Base-by-base conservation (phyloP, 2,888 invertebrate genomes). In the Tiliacea aurago region DNA sequence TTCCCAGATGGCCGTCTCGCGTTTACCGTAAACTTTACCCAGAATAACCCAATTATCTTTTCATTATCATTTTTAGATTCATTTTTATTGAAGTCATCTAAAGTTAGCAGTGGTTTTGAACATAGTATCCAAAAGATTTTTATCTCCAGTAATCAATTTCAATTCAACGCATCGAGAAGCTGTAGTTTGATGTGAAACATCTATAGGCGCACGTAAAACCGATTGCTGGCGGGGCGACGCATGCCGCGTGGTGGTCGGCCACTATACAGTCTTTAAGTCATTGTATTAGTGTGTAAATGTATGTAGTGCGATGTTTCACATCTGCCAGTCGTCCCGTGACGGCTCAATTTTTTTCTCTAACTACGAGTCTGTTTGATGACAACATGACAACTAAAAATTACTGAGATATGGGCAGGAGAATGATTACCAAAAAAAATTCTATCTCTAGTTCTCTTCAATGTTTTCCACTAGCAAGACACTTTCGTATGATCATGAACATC, bases 11-110 rank as follows among this genome's bases (percentile, higher is more conserved):
- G 13, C 11, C 11, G 18, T 45, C 13, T 51, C 6, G 18, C 3
- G 20, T 33, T 76, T 72, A 28, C 73, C 70, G 7, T 47, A 69
- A 47, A 59, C 5, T 53, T 58, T 68, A 68, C 68, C 53, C 56
- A 49, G 28, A 73, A 37, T 28, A 33, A 58, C 4, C 4, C 28
- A 33, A 3, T n/a, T 7, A 20, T 37, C 37, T 37, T 37, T 4
- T 37, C 37, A 37, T 4, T 37, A 37, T 37, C 6, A 37, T 37
- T 37, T 37, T 5, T 37, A 37, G 4, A 47, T 66, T 43, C 5
- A 4, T 23, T 13, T 15, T 6, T 23, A 23, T 23, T 41, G 0
- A 41, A 18, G 7, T 20, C 20, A 56, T 58, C 2, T n/a, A 47
- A 20, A 20, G 4, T 28, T 47, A 45, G 23, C 13, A 47, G n/a